Percentiles rank a stretch among this genome's conserved stretches.
Evolutionary conservation across 2,888 invertebrate genomes (phyloP).

Genomic region (Campopleginae sp.): DNA sequence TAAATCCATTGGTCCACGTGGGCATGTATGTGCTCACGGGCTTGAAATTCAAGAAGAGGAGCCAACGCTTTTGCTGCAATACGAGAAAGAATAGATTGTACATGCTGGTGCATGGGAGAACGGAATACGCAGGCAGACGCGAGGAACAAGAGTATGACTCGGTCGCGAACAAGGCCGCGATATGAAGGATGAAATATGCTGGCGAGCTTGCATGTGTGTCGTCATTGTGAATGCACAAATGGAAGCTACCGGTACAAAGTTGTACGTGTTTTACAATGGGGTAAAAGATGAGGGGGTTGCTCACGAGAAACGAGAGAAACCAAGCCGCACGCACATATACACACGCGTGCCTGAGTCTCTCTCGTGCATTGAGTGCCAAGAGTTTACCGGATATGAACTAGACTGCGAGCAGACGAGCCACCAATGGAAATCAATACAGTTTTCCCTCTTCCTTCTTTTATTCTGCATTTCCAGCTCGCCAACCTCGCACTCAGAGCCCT

Average conservation of each 20-base stretch:
- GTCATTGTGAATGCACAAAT: not conserved
- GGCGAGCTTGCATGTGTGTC: not conserved
- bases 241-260: slow-evolving; percentile 14
- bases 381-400: slow-evolving; percentile 61
- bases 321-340: not conserved
- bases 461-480: slow-evolving; percentile 25
- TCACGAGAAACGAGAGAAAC: slow-evolving; percentile 11
- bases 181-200: slow-evolving; percentile 42
- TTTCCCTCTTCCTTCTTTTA: slow-evolving; percentile 43
- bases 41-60: not conserved
- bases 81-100: slow-evolving; percentile 6
- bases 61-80: slow-evolving; percentile 41
- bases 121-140: not conserved
- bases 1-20: too few relatives aligned
- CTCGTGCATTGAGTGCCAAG: slow-evolving; percentile 3
- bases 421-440: slow-evolving; percentile 77
- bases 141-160: slow-evolving; percentile 17
- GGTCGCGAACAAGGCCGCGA: slow-evolving; percentile 1
- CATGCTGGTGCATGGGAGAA: not conserved
- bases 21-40: too few relatives aligned
- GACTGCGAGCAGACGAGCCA: slow-evolving; percentile 75
- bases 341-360: slow-evolving; percentile 16
- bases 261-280: slow-evolving; percentile 54
- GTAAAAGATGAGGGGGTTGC: slow-evolving; percentile 25
- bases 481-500: not conserved